Base-by-base conservation (phyloP, 2,888 invertebrate genomes). In the Glyphotaelius pellucidus region DNA sequence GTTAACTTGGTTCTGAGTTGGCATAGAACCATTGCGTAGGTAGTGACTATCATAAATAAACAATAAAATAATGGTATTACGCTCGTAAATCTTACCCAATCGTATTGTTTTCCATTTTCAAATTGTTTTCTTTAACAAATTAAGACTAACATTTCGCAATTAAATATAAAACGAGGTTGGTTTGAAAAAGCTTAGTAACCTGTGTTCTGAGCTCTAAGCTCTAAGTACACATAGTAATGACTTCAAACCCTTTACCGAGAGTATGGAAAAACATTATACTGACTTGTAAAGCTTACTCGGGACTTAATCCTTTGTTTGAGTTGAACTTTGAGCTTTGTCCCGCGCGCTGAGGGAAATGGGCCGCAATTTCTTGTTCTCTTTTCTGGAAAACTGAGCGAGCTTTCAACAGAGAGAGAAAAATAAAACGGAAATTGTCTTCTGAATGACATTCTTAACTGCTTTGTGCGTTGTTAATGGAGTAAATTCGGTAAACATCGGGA, bases 231-330 rank as follows among this genome's bases (percentile, higher is more conserved):
- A 47, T 42, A 47, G 86, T 87, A 47, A 87, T n/a, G 47, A 52
- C 30, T 42, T 15, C 47, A 52, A 47, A 47, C 30, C 52, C 35
- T 83, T 83, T 83, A 83, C 83, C 83, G n/a, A 47, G 47, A 86
- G 25, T 30, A 42, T 86, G 86, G n/a, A 86, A 47, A 32, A 47
- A 38, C 14, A 31, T 42, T 5, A 7, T 19, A 86, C 86, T 47
- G 30, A 31, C 79, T 25, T 5, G 85, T 32, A 31, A 80, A 42
- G 80, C 80, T 80, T 91, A 80, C 88, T 52, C 67, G 32, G 67
- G 52, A 67, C 89, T 91, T 89, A 91, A 91, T 91, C 91, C 90
- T 83, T 91, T 89, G 91, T 89, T 89, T 89, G 91, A 90, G 52
- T 35, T 89, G 38, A 91, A 89, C 89, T 91, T 84, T 35, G 79